Evolutionary conservation across 2,797 vertebrate genomes (phyloP).

Genomic region (Cichlasoma orientale): DNA sequence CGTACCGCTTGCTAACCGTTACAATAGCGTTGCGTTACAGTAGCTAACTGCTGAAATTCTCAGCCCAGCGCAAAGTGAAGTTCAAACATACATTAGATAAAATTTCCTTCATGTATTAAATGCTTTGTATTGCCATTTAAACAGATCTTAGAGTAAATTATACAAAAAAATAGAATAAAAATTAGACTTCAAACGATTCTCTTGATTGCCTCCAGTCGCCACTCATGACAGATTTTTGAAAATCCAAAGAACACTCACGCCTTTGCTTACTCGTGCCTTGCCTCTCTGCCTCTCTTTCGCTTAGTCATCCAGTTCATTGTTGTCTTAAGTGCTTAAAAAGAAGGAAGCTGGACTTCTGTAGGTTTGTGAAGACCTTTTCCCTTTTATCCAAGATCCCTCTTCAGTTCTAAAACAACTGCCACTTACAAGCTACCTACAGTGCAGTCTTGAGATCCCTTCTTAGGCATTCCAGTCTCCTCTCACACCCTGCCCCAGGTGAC

Average conservation of each 20-base stretch:
- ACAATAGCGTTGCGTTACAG: too few species aligned
- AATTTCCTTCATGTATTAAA: neutral
- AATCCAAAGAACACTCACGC: neutral
- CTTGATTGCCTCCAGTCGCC: neutral
- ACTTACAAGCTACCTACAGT: neutral
- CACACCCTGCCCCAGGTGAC: accelerated
- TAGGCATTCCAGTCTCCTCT: neutral
- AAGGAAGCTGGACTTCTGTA: neutral
- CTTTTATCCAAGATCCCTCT: neutral
- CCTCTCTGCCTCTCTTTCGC: neutral
- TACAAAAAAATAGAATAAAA: neutral
- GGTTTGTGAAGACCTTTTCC: neutral
- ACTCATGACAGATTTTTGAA: neutral
- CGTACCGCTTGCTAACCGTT: too few species aligned
- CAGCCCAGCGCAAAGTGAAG: too few species aligned
- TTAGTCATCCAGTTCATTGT: neutral
- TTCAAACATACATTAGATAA: neutral
- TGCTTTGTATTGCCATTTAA: neutral
- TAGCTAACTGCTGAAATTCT: too few species aligned
- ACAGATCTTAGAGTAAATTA: neutral
- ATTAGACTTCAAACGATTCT: neutral
- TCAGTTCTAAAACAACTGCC: neutral
- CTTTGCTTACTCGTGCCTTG: too few species aligned
- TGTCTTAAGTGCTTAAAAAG: neutral
- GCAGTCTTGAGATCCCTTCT: neutral